phyloP scores from a whole-genome alignment of 2,888 invertebrate genomes.

The Drosophila mayaguana region DNA sequence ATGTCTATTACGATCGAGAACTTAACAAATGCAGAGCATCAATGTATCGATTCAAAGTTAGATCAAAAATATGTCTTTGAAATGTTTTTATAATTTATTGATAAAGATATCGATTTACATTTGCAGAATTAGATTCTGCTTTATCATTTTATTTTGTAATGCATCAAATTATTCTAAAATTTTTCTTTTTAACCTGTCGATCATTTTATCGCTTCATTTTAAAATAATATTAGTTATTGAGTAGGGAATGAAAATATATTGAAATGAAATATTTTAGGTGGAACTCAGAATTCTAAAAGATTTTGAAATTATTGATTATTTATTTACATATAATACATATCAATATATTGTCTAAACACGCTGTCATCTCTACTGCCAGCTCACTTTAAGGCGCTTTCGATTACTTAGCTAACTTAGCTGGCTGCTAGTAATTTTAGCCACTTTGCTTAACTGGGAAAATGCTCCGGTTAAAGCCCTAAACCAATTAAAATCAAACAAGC shows the following conservation, averaged over 20 bases:
- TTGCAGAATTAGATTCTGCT: too few relatives aligned
- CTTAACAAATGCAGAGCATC: neutral
- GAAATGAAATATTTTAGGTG: too few relatives aligned
- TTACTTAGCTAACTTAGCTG: constrained; percentile 1
- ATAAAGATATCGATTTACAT: neutral
- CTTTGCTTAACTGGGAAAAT: constrained; percentile 41
- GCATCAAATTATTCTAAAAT: too few relatives aligned
- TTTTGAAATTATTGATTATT: too few relatives aligned
- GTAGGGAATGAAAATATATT: too few relatives aligned
- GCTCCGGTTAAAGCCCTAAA: constrained; percentile 41
- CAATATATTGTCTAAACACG: neutral
- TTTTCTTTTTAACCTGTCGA: neutral
- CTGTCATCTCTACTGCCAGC: constrained; percentile 20
- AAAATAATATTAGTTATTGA: neutral
- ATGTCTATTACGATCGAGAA: neutral
- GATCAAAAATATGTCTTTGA: too few relatives aligned
- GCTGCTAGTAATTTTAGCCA: constrained; percentile 21
- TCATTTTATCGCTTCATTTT: neutral
- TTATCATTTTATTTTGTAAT: too few relatives aligned
- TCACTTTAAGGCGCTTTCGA: constrained; percentile 38
- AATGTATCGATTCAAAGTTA: too few relatives aligned
- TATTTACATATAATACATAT: neutral
- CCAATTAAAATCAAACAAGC: constrained; percentile 64
- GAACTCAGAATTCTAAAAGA: too few relatives aligned
- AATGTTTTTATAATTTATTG: neutral